These are phyloP conservation scores for Streptopelia turtur DNA, from an alignment of 2,797 vertebrate genomes.

Conservation along the genomic window DNA sequence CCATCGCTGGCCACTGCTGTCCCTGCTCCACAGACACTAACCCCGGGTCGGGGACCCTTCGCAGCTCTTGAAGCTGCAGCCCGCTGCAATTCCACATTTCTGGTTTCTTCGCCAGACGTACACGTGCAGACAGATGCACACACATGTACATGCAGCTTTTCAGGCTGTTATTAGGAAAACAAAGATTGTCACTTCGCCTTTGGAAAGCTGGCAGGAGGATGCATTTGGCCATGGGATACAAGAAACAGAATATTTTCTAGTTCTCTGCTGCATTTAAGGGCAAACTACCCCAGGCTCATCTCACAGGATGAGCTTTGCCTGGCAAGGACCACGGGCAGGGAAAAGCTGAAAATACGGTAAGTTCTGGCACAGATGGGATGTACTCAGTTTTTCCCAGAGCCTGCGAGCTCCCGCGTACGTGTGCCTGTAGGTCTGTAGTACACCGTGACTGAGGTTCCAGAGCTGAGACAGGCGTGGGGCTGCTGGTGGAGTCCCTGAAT, in stretches of 20 bases:
- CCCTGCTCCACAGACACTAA: neutral
- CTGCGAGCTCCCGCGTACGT: fast-evolving
- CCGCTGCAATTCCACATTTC: neutral
- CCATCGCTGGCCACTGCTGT: fast-evolving
- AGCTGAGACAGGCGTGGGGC: neutral
- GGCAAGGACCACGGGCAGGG: neutral
- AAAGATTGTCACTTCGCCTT: neutral
- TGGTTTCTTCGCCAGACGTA: neutral
- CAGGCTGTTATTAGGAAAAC: neutral
- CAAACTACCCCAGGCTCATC: neutral
- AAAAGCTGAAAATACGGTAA: neutral
- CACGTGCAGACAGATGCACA: neutral
- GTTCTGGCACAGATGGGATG: neutral
- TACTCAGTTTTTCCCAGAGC: neutral
- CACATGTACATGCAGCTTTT: neutral
- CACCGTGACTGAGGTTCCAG: fast-evolving
- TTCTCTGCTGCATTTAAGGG: neutral
- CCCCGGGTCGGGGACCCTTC: neutral
- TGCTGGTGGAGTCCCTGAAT: neutral
- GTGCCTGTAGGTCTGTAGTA: fast-evolving
- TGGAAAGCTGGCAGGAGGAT: slow-evolving; percentile 11
- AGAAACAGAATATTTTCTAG: neutral
- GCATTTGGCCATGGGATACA: neutral
- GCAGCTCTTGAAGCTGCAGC: neutral
- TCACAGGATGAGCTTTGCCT: neutral